Conservation (phyloP, 2,797 vertebrate species). For the Triplophysa bombifrons region DNA sequence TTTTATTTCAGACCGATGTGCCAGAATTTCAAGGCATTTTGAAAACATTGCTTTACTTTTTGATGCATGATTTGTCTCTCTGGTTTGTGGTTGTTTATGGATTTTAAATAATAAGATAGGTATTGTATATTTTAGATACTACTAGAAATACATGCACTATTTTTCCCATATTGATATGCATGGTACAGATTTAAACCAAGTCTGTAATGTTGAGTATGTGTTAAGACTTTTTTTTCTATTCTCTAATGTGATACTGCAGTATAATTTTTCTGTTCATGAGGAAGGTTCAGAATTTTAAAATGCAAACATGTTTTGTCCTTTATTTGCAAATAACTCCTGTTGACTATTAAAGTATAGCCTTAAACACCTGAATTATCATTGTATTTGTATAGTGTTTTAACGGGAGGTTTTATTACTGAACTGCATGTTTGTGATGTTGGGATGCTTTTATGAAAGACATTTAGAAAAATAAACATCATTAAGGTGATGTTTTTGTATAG, state of each 20-base stretch:
- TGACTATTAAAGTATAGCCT: constrained; percentile 5
- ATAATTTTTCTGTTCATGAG: constrained; percentile 25
- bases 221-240: not conserved
- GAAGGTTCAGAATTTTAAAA: constrained; percentile 13
- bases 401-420: constrained; percentile 15
- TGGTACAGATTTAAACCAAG: constrained; percentile 27
- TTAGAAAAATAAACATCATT: constrained; percentile 14
- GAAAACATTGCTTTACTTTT: constrained; percentile 14
- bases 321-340: constrained; percentile 15
- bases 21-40: not conserved
- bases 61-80: constrained; percentile 35
- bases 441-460: constrained; percentile 56
- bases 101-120: not conserved
- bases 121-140: constrained; percentile 17
- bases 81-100: constrained; percentile 13
- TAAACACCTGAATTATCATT: constrained; percentile 20
- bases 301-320: constrained; percentile 21
- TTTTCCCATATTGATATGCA: constrained; percentile 39
- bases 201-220: not conserved
- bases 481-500: constrained; percentile 37
- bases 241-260: not conserved
- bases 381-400: constrained; percentile 37
- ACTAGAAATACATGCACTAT: constrained; percentile 29
- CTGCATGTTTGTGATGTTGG: constrained; percentile 51
- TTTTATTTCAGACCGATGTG: not conserved